A percentile compares a stretch with the other conserved stretches of the same genome.
These are phyloP conservation scores for Camelus dromedarius DNA, from an alignment of 2,113 vertebrate genomes.

Conservation along the genomic window DNA sequence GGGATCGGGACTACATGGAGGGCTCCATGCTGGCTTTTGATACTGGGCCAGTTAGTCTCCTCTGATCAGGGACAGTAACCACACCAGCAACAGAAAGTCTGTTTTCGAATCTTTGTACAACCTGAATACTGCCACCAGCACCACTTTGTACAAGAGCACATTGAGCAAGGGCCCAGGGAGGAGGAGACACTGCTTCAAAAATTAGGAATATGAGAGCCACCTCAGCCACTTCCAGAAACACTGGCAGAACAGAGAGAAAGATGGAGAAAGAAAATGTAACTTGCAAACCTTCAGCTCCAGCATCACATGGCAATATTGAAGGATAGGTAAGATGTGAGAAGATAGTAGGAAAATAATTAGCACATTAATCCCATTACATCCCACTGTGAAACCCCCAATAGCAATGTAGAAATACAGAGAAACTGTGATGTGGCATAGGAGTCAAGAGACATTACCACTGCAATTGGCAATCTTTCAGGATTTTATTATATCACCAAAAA, in stretches of 20 bases:
- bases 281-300: neutral
- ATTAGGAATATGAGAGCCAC: neutral
- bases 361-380: neutral
- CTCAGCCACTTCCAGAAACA: neutral
- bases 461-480: neutral
- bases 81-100: neutral
- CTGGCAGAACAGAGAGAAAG: neutral
- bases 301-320: neutral
- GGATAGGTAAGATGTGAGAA: neutral
- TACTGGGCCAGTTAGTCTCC: neutral
- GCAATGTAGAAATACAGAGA: neutral
- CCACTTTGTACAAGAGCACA: neutral
- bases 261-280: neutral
- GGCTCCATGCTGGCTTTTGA: neutral
- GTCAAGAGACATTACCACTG: neutral
- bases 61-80: neutral
- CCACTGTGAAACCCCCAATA: neutral
- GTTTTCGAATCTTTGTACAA: neutral
- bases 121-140: neutral
- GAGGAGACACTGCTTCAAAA: neutral
- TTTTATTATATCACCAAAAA: constrained; percentile 23
- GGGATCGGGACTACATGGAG: neutral
- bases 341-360: neutral
- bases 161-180: neutral
- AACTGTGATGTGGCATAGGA: neutral